These are phyloP conservation scores for Linnaemya vulpina DNA, from an alignment of 2,888 invertebrate genomes.

Conservation along the genomic window DNA sequence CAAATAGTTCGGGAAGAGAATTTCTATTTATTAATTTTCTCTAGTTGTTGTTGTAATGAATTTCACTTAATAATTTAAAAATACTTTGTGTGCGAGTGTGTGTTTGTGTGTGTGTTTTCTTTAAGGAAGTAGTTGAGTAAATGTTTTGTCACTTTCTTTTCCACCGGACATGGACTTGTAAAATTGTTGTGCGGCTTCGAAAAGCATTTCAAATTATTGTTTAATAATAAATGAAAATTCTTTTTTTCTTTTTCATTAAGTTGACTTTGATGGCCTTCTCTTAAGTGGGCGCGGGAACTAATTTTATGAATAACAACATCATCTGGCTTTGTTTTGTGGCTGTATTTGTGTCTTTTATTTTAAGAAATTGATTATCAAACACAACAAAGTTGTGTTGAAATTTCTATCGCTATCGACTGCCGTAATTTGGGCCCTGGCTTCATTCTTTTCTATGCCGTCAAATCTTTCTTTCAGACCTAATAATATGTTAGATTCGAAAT, in stretches of 20 bases:
- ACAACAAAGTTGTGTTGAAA: no score
- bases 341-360: no score
- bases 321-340: not conserved
- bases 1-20: constrained; percentile 47
- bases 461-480: no score
- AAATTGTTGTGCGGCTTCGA: not conserved
- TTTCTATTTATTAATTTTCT: not conserved
- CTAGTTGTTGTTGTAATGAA: not conserved
- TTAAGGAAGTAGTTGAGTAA: constrained; percentile 63
- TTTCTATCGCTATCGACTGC: no score
- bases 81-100: constrained; percentile 13
- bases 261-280: not conserved
- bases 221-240: constrained; percentile 42
- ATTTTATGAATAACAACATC: constrained; percentile 48
- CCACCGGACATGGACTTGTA: constrained; percentile 48
- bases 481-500: no score
- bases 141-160: constrained; percentile 67
- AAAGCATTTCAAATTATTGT: constrained; percentile 51
- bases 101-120: no score
- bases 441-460: no score
- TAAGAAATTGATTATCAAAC: no score
- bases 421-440: no score
- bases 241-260: not conserved
- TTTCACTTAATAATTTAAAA: constrained; percentile 13
- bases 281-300: constrained; percentile 26